Evolutionary conservation across 2,797 vertebrate genomes (phyloP), one percentile per base, ranked within the genome.

Genomic region (Poecilia gillii): DNA sequence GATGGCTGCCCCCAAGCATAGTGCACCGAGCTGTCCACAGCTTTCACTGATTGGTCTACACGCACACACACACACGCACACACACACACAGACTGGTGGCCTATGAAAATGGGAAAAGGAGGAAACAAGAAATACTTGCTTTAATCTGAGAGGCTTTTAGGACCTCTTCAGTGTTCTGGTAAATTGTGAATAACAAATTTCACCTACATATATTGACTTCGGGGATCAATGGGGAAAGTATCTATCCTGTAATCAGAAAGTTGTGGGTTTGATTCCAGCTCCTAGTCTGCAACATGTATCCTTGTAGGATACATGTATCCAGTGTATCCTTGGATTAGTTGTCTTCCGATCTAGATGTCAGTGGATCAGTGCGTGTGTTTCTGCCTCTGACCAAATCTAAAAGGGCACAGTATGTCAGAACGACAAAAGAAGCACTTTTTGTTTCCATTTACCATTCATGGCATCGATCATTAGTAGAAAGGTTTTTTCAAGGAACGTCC

Each of bases 1-100:
- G 95, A 96, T 95, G 95, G 93, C 94, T 92, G 89, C 93, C 95
- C 94, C 88, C 79, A 36, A 94, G 94, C 81, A 82, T 47, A 86
- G 92, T 90, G 88, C 90, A 90, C 79, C 49, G 79, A 87, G 91
- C 89, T 81, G 89, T 93, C 87, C 81, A 53, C 84, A 75, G 83
- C 87, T 79, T 85, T 75, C 88, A 79, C 85, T 90, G 90, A 94
- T 90, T 93, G 87, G 87, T 43, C 80, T 89, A 81, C 88, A 86
- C 33, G 49, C 55, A 4, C 55, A 28, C 55, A 62, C 25, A 59
- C 28, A 33, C 11, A 3, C 88, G 85, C n/a, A 18, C 55, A 28
- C 28, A 2, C n/a, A 16, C 28, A 36, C 62, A 62, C 59, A 84
- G 79, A 84, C 80, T 84, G 79, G 73, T 77, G 84, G 83, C 78